Base-by-base conservation (phyloP, 2,888 invertebrate species). In the Trissolcus japonicus region DNA sequence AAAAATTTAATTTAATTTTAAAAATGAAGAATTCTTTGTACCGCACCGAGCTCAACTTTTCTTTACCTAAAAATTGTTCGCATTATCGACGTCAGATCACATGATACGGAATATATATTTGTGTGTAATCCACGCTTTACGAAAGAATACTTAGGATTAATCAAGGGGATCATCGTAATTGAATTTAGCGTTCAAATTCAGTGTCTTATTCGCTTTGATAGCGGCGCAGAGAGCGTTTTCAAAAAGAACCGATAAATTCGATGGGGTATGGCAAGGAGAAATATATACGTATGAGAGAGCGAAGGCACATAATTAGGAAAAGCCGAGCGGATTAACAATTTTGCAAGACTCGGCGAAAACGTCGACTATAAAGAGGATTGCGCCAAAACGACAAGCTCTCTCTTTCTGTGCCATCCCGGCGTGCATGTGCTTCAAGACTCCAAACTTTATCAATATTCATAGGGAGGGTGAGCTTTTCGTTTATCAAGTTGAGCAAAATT, bases 121-220 rank as follows among this genome's bases (percentile, higher is more conserved):
- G 68, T 72, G 50, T 50, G 66, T 69, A 77, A 73, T 68, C 73
- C 56, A 55, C 61, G 53, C 82, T 82, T 82, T 72, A 74, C 75
- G 60, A 78, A 82, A 81, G 72, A 83, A 86, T 87, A 86, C 86
- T 86, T 83, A 84, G 82, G 84, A 87, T 88, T 87, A 88, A 88
- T 88, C 88, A 87, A 83, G 82, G 82, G 82, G 35, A 35, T 35
- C 83, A 79, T 80, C 84, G 85, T 87, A 87, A 88, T 88, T 86
- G 83, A 86, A 88, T 87, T 88, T 86, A 86, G 87, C 84, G 83
- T 86, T 83, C 83, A 85, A 87, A 88, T 88, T 85, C 85, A 86
- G 85, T 84, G 85, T 88, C 89, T 88, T 87, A 35, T 35, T 85
- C 88, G 87, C 88, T 88, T 88, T 88, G 88, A 89, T 88, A 29